Conservation (phyloP, 2,113 vertebrate species). For the Campylomormyrus tamandua region DNA sequence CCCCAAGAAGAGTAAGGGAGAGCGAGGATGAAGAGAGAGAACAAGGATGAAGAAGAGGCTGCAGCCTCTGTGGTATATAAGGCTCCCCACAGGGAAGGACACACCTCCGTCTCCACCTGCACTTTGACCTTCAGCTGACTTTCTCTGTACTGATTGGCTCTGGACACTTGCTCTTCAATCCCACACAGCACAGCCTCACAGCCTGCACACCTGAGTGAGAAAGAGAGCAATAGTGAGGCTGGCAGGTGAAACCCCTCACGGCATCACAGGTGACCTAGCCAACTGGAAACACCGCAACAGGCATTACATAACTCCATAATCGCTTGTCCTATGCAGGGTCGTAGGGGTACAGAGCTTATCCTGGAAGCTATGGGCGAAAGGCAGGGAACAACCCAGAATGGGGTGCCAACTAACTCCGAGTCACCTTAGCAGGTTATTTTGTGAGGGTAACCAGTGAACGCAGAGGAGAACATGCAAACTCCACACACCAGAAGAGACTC, state of each 20-base stretch:
- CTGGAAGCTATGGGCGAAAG: not conserved
- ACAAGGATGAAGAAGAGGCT: not conserved
- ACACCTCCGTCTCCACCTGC: constrained; percentile 93
- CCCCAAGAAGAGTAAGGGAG: not conserved
- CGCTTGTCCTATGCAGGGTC: not conserved
- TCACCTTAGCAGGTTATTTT: not conserved
- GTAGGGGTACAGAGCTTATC: not conserved
- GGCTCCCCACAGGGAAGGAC: constrained; percentile 26
- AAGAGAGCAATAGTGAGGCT: not conserved
- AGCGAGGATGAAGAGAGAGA: not conserved
- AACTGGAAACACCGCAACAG: not conserved
- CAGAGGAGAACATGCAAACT: not conserved
- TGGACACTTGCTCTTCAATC: constrained; percentile 89
- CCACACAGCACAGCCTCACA: constrained; percentile 87
- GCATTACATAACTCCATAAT: not conserved
- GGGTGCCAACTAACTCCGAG: not conserved
- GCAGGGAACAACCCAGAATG: not conserved
- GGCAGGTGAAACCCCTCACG: not conserved
- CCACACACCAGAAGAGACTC: not conserved
- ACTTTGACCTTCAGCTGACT: constrained; percentile 90
- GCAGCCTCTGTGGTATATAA: not conserved
- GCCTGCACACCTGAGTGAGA: constrained; percentile 74
- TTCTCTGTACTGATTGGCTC: constrained; percentile 91
- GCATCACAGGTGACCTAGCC: not conserved
- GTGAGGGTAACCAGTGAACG: not conserved